Evolutionary conservation across 2,113 vertebrate genomes (phyloP).

Genomic region (Oncorhynchus masou): DNA sequence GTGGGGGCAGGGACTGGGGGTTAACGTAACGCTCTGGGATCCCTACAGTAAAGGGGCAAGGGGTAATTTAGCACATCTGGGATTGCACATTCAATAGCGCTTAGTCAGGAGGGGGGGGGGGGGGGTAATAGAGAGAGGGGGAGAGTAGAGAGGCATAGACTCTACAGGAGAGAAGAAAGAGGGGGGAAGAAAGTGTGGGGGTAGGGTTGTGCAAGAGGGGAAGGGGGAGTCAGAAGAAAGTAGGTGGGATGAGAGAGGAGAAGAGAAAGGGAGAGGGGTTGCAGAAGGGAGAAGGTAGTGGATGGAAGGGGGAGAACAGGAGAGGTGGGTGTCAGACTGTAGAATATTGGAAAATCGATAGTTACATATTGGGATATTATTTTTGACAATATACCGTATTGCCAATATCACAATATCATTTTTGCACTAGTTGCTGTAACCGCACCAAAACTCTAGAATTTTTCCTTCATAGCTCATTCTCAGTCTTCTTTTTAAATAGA

Average conservation of each 20-base stretch:
- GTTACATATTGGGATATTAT: too few species aligned
- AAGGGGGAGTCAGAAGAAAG: conserved; percentile 6
- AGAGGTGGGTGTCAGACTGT: neutral
- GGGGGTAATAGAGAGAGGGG: neutral
- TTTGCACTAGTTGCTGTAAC: too few species aligned
- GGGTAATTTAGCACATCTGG: conserved; percentile 49
- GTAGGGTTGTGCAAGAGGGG: neutral
- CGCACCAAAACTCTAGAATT: too few species aligned
- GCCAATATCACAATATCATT: too few species aligned
- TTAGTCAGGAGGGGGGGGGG: conserved; percentile 11
- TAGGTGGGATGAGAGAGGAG: conserved; percentile 5
- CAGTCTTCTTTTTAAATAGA: too few species aligned
- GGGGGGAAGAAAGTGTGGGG: conserved; percentile 17
- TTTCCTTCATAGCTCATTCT: too few species aligned
- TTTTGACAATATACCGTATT: too few species aligned
- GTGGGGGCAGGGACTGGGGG: neutral
- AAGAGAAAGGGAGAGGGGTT: conserved; percentile 18
- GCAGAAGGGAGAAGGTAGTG: neutral
- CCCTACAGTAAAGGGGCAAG: conserved; percentile 28
- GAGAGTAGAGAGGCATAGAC: neutral
- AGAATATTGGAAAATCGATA: conserved; percentile 20
- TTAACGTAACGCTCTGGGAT: conserved; percentile 13
- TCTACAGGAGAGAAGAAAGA: neutral
- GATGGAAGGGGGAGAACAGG: neutral
- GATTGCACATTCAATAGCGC: conserved; percentile 42